phyloP scores from a whole-genome alignment of 1,140 invertebrate species.

The Nephotettix cincticeps region DNA sequence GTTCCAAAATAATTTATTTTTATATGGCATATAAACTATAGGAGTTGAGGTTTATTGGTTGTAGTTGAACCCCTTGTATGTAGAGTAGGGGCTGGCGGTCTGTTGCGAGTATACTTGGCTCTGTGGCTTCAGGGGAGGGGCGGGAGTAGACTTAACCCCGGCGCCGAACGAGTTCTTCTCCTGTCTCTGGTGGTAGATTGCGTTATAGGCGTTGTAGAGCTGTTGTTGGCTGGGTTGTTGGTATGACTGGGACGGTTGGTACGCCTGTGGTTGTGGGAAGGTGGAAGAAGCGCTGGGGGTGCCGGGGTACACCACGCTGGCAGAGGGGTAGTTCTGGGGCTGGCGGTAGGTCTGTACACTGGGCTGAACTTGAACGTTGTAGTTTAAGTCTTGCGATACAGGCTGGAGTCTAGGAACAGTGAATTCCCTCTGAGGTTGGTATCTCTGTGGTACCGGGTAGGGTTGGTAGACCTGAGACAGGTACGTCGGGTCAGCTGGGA shows the following conservation, averaged over 20 bases:
- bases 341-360: neutral
- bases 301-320: neutral
- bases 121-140: conserved; percentile 41
- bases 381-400: neutral
- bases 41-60: neutral
- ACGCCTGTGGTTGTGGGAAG: neutral
- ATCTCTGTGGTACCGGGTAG: neutral
- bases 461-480: neutral
- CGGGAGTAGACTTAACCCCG: conserved; percentile 39
- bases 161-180: conserved; percentile 24
- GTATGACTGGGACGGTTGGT: neutral
- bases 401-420: neutral
- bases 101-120: neutral
- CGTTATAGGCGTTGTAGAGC: conserved; percentile 26
- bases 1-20: neutral
- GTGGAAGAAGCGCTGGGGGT: neutral
- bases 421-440: neutral
- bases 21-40: too few relatives aligned
- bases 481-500: conserved; percentile 7
- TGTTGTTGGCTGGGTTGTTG: conserved; percentile 14
- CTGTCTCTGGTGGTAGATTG: conserved; percentile 17
- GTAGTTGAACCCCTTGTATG: conserved; percentile 11
- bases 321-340: conserved; percentile 4
- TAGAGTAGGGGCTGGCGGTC: neutral
- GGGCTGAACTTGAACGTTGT: neutral